Conservation (phyloP, 2,113 vertebrate species). For the Labeo catla region DNA sequence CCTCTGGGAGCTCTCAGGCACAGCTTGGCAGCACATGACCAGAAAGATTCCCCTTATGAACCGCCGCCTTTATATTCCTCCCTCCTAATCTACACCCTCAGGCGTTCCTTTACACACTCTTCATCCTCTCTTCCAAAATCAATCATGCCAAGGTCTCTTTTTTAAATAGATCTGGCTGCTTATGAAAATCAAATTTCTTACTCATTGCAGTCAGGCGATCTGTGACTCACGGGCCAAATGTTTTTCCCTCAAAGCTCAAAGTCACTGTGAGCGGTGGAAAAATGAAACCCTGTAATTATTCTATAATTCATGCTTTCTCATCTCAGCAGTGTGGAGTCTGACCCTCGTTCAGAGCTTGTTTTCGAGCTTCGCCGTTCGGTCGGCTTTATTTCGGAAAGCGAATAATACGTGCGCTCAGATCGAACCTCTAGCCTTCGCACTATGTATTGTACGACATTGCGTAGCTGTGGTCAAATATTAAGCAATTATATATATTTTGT, state of each 20-base stretch:
- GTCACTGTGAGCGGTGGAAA: constrained; percentile 35
- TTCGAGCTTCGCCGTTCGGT: background rate
- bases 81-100: constrained; percentile 23
- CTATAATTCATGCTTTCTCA: constrained; percentile 57
- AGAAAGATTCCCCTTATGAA: constrained; percentile 41
- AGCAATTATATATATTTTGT: no score
- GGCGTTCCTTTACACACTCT: constrained; percentile 24
- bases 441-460: background rate
- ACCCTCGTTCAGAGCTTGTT: constrained; percentile 13
- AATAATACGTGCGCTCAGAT: constrained; percentile 25
- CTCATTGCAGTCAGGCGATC: constrained; percentile 43
- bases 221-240: constrained; percentile 41
- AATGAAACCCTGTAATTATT: constrained; percentile 56
- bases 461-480: constrained; percentile 66
- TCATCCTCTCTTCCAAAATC: constrained; percentile 42
- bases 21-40: constrained; percentile 76
- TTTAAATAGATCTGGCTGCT: constrained; percentile 40
- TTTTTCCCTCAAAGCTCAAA: constrained; percentile 42
- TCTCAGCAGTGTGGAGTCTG: constrained; percentile 29
- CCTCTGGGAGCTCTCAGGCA: constrained; percentile 70
- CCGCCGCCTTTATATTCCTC: constrained; percentile 27
- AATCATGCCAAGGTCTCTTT: constrained; percentile 45
- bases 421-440: background rate
- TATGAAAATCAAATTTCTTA: constrained; percentile 32
- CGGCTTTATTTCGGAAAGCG: constrained; percentile 33